Evolutionary conservation across 2,113 vertebrate genomes (phyloP), one percentile per base, ranked within the genome.

Genomic region (Pungitius pungitius): DNA sequence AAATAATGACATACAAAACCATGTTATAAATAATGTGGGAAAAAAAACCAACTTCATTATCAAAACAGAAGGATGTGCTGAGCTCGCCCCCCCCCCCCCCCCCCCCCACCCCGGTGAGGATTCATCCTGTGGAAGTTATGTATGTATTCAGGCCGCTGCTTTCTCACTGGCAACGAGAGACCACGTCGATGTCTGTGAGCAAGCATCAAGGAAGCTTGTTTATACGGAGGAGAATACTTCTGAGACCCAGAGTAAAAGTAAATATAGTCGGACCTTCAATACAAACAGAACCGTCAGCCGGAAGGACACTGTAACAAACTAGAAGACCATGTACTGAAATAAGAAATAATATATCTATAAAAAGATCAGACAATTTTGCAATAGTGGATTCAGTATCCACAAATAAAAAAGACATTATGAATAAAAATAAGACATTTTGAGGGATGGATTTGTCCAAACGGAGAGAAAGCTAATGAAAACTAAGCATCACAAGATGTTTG

Each of bases 131-230:
- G 56, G 11, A 70, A 59, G 67, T 75, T 35, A 9, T 73, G 27
- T 79, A 60, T 68, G 62, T 60, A 74, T 88, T 88, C 73, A 85
- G 69, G 65, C 67, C 30, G 26, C 43, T 15, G 71, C 39, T 69
- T 70, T 33, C n/a, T 43, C 57, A 60, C 60, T 15, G 1, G 15
- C 33, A 42, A 45, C 24, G 37, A n/a, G 11, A 0, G 18, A 58
- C 27, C 26, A 47, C 1, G 6, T 76, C 54, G 49, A 26, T 26
- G 51, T 54, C 51, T 54, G 51, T 26, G 51, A 54, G 24, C 22
- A 3, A 11, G 45, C 26, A 47, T 33, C 49, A 54, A 65, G 5
- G 55, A 33, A 13, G 13, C 2, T 47, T 6, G 6, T 70, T 43
- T 27, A 22, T 17, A 11, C 30, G 70, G 12, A 39, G 67, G 2